A percentile compares a stretch with the other conserved stretches of the same genome.
phyloP scores from a whole-genome alignment of 53 echinoderm and acorn worm genomes.

The Astropecten irregularis region DNA sequence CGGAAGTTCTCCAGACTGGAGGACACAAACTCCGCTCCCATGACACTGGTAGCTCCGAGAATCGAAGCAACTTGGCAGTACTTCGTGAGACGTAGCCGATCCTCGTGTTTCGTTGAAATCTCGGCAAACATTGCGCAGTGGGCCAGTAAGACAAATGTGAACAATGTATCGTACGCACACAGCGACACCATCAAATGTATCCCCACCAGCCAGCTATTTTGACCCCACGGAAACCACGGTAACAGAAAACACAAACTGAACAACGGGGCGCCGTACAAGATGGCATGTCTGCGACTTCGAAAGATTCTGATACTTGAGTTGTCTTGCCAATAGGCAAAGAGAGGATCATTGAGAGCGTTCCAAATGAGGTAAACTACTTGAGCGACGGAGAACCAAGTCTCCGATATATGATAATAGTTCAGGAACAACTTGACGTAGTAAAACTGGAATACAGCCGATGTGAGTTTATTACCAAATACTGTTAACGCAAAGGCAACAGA shows the following conservation, averaged over 20 bases:
- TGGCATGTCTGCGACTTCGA: constrained; percentile 74
- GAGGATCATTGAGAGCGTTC: constrained; percentile 96
- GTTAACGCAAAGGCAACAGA: constrained; percentile 79
- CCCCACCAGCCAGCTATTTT: constrained; percentile 75
- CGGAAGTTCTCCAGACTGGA: constrained; percentile 79
- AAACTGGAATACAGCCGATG: constrained; percentile 80
- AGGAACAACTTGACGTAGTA: constrained; percentile 95
- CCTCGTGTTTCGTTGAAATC: constrained; percentile 79
- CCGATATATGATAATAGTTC: constrained; percentile 81
- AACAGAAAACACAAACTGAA: constrained; percentile 87
- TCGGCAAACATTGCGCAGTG: constrained; percentile 90
- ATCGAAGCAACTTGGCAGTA: constrained; percentile 79
- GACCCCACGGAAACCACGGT: constrained; percentile 96
- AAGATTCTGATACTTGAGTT: constrained; percentile 80
- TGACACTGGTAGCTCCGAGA: constrained; percentile 69
- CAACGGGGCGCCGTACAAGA: constrained; percentile 91
- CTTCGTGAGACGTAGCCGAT: constrained; percentile 79
- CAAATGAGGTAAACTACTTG: constrained; percentile 89
- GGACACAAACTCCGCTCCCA: constrained; percentile 72
- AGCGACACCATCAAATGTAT: constrained; percentile 78
- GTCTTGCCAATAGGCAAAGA: constrained; percentile 98
- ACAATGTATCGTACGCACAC: constrained; percentile 85
- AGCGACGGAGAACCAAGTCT: constrained; percentile 84
- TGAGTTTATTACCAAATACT: constrained; percentile 67
- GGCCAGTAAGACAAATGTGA: constrained; percentile 82